Percentiles rank a stretch among this genome's conserved stretches.
phyloP scores from a whole-genome alignment of 2,888 invertebrate species.

The Melanchra persicariae region DNA sequence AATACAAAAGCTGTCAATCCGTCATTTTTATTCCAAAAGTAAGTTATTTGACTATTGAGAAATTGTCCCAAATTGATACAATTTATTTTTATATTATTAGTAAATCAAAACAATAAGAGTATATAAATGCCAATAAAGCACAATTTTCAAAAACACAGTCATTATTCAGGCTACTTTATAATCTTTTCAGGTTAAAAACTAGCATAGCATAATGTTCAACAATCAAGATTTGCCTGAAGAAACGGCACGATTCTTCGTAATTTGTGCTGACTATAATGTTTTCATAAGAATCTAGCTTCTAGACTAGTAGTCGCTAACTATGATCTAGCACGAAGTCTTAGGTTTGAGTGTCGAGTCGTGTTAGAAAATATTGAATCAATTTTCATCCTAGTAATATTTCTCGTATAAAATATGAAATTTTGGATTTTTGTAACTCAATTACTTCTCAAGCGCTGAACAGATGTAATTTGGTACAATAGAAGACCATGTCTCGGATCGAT shows the following conservation, averaged over 20 bases:
- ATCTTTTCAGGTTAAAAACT: constrained; percentile 22
- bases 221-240: constrained; percentile 50
- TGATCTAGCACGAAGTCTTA: constrained; percentile 1
- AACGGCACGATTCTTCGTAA: constrained; percentile 40
- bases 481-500: too few relatives aligned
- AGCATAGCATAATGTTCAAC: constrained; percentile 3
- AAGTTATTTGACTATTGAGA: too few relatives aligned
- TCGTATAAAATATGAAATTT: too few relatives aligned
- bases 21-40: too few relatives aligned
- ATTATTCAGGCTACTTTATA: neutral
- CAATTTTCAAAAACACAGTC: neutral
- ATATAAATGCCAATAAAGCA: neutral
- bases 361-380: neutral
- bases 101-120: neutral
- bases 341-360: neutral
- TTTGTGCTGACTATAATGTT: constrained; percentile 27
- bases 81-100: too few relatives aligned
- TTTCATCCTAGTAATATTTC: neutral
- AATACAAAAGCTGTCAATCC: too few relatives aligned
- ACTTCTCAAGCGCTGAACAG: neutral
- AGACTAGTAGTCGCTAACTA: neutral
- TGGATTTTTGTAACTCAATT: too few relatives aligned
- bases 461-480: neutral
- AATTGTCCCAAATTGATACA: too few relatives aligned
- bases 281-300: constrained; percentile 34